phyloP scores from a whole-genome alignment of 2,113 vertebrate genomes.

The Mugil cephalus region DNA sequence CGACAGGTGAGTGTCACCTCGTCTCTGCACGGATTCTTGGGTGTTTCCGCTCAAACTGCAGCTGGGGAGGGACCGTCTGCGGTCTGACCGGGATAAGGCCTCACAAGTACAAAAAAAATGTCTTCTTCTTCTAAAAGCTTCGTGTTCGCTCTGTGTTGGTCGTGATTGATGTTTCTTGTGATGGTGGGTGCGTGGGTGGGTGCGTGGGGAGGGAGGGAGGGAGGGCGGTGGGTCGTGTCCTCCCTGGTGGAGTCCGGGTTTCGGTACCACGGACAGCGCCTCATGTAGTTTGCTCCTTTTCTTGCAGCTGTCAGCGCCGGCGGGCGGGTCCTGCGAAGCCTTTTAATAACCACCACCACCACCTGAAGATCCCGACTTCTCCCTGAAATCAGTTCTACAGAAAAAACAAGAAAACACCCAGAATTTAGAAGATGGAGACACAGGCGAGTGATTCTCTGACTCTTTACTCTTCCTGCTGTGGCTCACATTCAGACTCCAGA shows the following conservation, averaged over 20 bases:
- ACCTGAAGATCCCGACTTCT: slow-evolving; percentile 30
- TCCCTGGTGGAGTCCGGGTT: neutral
- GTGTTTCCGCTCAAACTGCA: neutral
- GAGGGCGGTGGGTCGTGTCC: slow-evolving; percentile 13
- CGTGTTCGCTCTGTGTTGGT: too few species aligned
- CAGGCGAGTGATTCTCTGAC: slow-evolving; percentile 62
- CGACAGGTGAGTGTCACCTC: slow-evolving; percentile 51
- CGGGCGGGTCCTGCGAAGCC: slow-evolving; percentile 46
- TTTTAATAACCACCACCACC: neutral
- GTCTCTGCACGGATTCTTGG: neutral
- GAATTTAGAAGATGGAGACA: slow-evolving; percentile 69
- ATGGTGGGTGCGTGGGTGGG: too few species aligned
- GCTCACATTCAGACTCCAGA: neutral
- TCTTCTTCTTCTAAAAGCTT: too few species aligned
- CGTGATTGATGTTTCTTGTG: too few species aligned
- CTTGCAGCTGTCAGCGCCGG: slow-evolving; percentile 39
- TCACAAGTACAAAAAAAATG: too few species aligned
- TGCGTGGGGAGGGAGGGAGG: too few species aligned
- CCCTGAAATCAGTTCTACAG: neutral
- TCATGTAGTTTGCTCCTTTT: slow-evolving; percentile 38
- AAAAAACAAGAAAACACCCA: neutral
- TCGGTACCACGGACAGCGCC: slow-evolving; percentile 72
- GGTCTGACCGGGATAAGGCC: neutral
- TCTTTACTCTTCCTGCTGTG: neutral
- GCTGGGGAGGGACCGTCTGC: neutral